phyloP scores from a whole-genome alignment of 2,113 vertebrate genomes.

The Maccullochella peelii region DNA sequence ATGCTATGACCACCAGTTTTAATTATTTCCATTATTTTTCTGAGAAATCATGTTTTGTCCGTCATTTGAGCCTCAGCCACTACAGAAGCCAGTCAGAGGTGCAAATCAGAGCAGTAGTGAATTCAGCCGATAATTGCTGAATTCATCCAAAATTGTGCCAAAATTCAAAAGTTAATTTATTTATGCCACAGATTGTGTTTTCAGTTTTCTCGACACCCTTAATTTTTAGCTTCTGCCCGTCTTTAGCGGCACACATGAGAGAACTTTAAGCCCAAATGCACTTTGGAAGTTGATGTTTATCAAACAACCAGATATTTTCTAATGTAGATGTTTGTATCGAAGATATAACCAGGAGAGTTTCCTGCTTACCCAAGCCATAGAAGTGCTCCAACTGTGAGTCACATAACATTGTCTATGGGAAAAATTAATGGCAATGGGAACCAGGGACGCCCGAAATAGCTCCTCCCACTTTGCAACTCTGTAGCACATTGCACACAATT shows the following conservation, averaged over 20 bases:
- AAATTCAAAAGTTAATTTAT: not conserved
- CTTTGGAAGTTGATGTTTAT: not conserved
- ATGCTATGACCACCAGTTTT: no score
- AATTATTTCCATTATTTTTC: not conserved
- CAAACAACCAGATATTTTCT: not conserved
- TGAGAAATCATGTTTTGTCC: not conserved
- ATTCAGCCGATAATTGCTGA: not conserved
- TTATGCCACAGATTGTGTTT: no score
- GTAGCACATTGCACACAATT: not conserved
- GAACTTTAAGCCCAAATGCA: not conserved
- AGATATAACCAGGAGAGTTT: not conserved
- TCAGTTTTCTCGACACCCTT: not conserved
- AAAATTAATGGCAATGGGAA: no score
- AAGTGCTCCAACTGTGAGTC: no score
- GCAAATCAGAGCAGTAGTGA: not conserved
- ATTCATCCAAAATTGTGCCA: not conserved
- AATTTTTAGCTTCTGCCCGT: no score
- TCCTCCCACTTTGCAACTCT: not conserved
- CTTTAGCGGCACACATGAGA: no score
- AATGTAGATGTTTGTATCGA: not conserved
- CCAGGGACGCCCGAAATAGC: not conserved
- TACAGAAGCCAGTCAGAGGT: not conserved
- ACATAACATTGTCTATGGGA: no score
- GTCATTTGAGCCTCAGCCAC: not conserved
- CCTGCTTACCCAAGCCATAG: no score